Base-by-base conservation (phyloP, 2,113 vertebrate species). In the Malurus cyaneus region DNA sequence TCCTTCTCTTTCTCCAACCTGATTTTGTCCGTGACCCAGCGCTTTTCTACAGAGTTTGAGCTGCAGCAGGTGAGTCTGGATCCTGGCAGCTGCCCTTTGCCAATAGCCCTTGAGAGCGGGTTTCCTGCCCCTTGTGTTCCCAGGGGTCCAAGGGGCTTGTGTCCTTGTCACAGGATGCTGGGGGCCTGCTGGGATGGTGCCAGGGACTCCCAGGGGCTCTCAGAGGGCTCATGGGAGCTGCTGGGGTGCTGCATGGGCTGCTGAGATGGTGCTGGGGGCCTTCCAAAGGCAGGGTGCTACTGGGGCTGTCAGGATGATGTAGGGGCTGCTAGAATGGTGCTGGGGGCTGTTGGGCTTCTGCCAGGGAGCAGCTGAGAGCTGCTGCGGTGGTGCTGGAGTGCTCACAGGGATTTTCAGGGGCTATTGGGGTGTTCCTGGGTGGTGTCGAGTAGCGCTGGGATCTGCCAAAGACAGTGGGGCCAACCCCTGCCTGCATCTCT, bases 1-100 rank as follows among this genome's bases (percentile, higher is more conserved):
- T 99, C 99, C 5, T 99, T 99, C 97, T 98, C 98, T 70, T 99
- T 99, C 95, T 85, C 98, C 41, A 69, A 53, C 47, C 93, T 99
- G 74, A 98, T 99, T 80, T n/a, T 12, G 5, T 57, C 84, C 0
- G 97, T 98, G 79, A 98, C 98, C 5, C 86, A 74, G 76, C 96
- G 98, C 14, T 99, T 99, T 72, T 97, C 98, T 52, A 79, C 98
- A 0, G 96, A 98, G 12, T 98, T 97, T 42, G 98, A 99, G 44
- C 98, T 99, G 82, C 66, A 98, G 19, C 97, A 99, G 99, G 99
- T 99, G 83, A 98, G 97, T 60, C 50, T 10, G 18, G 29, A 54
- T 19, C 8, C 72, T 11, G 36, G 18, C 28, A 46, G 12, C 19
- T 36, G 20, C 54, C 70, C 70, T 70, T 28, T 23, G 69, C 64